Conservation (phyloP, 2,888 invertebrate genomes). For the Protophormia terraenovae region DNA sequence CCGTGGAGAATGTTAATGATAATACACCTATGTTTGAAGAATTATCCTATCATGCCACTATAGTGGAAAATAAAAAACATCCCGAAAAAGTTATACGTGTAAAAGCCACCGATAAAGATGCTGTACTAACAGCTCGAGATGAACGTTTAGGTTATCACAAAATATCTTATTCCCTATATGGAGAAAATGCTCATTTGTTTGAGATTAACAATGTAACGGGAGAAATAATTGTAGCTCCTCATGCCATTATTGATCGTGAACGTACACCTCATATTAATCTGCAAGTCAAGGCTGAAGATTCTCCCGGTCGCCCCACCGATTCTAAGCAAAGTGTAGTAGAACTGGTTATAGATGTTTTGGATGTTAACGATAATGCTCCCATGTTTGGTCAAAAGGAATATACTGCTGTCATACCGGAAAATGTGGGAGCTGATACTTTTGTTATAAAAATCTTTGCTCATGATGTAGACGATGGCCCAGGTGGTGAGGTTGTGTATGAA, state of each 20-base stretch:
- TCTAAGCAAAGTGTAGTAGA: constrained; percentile 85
- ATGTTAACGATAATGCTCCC: constrained; percentile 91
- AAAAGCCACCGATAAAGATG: constrained; percentile 87
- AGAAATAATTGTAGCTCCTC: constrained; percentile 85
- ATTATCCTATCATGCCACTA: constrained; percentile 86
- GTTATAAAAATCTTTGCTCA: constrained; percentile 87
- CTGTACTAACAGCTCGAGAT: constrained; percentile 83
- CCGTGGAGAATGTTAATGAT: constrained; percentile 89
- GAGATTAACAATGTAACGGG: constrained; percentile 87
- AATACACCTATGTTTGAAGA: constrained; percentile 88
- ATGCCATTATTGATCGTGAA: constrained; percentile 88
- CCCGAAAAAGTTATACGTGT: constrained; percentile 87
- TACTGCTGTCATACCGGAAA: constrained; percentile 89
- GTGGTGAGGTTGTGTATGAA: constrained; percentile 87
- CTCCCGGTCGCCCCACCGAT: constrained; percentile 86
- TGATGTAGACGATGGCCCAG: constrained; percentile 89
- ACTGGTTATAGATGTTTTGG: constrained; percentile 86
- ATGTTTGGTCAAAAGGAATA: constrained; percentile 85
- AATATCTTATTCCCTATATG: constrained; percentile 87
- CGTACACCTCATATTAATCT: constrained; percentile 86
- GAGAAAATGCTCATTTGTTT: constrained; percentile 88
- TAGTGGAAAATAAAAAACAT: constrained; percentile 86
- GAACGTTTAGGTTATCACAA: constrained; percentile 85
- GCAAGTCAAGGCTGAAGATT: constrained; percentile 88
- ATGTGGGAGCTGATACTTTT: constrained; percentile 85